These are phyloP conservation scores for Panulirus ornatus DNA, from an alignment of 1,140 invertebrate genomes.

Conservation along the genomic window DNA sequence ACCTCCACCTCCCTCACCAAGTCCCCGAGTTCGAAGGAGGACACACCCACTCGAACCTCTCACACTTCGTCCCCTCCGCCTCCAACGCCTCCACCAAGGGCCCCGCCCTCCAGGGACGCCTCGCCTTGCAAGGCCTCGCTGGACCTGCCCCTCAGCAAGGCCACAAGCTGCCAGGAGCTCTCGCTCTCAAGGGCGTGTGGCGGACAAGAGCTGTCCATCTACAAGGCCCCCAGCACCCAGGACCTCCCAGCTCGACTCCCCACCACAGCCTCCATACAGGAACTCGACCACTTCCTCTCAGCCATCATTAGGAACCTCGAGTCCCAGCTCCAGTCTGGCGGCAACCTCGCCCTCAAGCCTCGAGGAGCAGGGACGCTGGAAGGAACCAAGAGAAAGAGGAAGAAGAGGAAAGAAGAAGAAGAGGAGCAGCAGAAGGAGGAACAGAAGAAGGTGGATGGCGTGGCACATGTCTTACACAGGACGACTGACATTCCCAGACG, in stretches of 20 bases:
- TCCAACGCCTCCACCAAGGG: background rate
- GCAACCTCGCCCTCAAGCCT: background rate
- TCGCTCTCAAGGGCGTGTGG: slow-evolving; percentile 24
- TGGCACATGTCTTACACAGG: too few relatives aligned
- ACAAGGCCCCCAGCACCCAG: slow-evolving; percentile 36
- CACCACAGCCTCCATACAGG: slow-evolving; percentile 59
- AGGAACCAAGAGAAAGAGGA: slow-evolving; percentile 31
- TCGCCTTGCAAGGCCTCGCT: background rate
- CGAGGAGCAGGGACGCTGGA: background rate
- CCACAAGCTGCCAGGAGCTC: slow-evolving; percentile 46
- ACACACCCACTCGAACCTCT: background rate
- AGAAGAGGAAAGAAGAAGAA: slow-evolving; percentile 53
- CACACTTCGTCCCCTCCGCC: background rate
- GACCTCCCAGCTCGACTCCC: slow-evolving; percentile 45
- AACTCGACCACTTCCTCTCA: slow-evolving; percentile 63
- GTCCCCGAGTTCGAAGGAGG: slow-evolving; percentile 21
- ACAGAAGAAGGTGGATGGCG: background rate
- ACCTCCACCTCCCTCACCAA: background rate
- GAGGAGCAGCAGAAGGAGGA: background rate
- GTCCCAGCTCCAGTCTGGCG: slow-evolving; percentile 36
- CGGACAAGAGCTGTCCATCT: background rate
- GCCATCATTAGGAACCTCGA: slow-evolving; percentile 62
- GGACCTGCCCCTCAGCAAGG: background rate
- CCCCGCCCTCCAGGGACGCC: background rate
- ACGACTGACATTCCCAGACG: background rate